Percentiles rank a stretch among this genome's conserved stretches.
Evolutionary conservation across 1,140 invertebrate species (phyloP).

Genomic region (Drosophila nannoptera): DNA sequence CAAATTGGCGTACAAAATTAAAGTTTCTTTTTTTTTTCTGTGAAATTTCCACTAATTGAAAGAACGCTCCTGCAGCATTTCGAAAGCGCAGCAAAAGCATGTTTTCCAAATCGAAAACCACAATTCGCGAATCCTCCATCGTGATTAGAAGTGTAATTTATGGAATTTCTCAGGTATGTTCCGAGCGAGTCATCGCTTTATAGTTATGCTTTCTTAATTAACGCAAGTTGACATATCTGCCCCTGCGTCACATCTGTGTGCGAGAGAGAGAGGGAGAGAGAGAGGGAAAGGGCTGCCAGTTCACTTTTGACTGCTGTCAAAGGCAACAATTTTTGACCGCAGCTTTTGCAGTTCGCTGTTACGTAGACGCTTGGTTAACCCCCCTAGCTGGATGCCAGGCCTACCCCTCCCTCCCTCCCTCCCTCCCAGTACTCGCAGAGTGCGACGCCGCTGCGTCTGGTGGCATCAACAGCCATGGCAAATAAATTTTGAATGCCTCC

Average conservation of each 20-base stretch:
- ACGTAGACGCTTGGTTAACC: constrained; percentile 4
- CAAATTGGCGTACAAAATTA: too few relatives aligned
- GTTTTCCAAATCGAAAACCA: neutral
- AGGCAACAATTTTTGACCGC: constrained; percentile 33
- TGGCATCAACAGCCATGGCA: constrained; percentile 61
- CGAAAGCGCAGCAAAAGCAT: neutral
- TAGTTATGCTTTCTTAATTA: neutral
- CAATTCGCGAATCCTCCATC: too few relatives aligned
- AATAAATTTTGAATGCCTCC: constrained; percentile 66
- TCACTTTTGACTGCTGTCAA: neutral
- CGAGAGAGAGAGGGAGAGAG: too few relatives aligned
- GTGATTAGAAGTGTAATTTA: neutral
- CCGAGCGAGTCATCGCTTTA: neutral
- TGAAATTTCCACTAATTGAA: neutral
- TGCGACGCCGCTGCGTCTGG: constrained; percentile 65
- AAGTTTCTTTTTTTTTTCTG: too few relatives aligned
- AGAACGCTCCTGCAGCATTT: neutral
- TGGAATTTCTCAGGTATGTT: neutral
- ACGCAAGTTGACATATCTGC: neutral
- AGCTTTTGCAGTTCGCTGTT: constrained; percentile 33
- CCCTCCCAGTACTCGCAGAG: neutral
- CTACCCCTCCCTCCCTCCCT: neutral
- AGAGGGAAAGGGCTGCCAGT: neutral
- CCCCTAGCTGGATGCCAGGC: neutral
- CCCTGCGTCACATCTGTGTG: too few relatives aligned